Base-by-base conservation (phyloP, 2,888 invertebrate species). In the Drosophila colorata region DNA sequence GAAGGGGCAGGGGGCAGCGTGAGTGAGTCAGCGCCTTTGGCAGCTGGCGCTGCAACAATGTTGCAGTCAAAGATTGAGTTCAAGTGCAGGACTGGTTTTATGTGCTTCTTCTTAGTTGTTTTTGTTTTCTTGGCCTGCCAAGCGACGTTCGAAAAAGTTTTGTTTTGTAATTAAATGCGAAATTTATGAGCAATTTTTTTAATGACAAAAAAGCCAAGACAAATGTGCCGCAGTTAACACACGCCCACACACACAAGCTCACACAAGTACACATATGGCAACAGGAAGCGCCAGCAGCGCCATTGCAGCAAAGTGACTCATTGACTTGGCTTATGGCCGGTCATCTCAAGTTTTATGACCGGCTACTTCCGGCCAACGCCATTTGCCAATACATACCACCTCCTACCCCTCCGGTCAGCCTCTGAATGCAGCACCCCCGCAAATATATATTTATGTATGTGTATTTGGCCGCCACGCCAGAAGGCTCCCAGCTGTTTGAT, bases 311-410 rank as follows among this genome's bases (percentile, higher is more conserved):
- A 87, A 86, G 70, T 86, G 85, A 86, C 87, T 88, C 85, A 86
- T 88, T 87, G 82, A 78, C 75, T 85, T 87, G 81, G 79, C 87
- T 78, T 73, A 73, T 80, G 67, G 79, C 74, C 74, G 85, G 76
- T 71, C 85, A 85, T 87, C 81, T 90, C 77, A 74, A 88, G 83
- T 88, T 88, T 88, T 90, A 88, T 88, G 87, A 81, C 81, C 88
- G 68, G 88, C 89, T 73, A 87, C 89, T 87, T 89, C 88, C 89
- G 89, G 87, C 40, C 77, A 84, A 70, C 73, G 85, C 74, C 88
- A 87, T 82, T 71, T 66, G 74, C 68, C 69, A 60, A 52, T 52
- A 28, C 9, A 14, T 11, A 13, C 14, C 14, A 2, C 38, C 13
- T 9, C n/a, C 16, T 11, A 1, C 23, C n/a, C 16, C n/a, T 2